Evolutionary conservation across 2,888 invertebrate genomes (phyloP).

Genomic region (Anagyrus pseudococci): DNA sequence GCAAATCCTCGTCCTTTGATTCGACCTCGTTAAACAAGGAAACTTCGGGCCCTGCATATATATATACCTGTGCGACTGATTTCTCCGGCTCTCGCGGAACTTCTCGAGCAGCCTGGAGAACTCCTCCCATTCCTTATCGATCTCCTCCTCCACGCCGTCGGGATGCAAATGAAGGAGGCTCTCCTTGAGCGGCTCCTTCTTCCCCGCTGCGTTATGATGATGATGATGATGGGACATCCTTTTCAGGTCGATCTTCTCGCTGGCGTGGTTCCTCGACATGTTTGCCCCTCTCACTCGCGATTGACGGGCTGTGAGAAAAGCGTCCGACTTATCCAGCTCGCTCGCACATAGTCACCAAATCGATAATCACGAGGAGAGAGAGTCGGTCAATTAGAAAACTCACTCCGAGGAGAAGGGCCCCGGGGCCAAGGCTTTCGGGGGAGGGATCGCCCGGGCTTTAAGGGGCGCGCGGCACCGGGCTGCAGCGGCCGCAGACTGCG

Average conservation of each 20-base stretch:
- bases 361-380: too few species aligned
- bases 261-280: neutral
- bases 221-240: slow-evolving; percentile 32
- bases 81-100: slow-evolving; percentile 57
- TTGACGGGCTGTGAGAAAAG: slow-evolving; percentile 43
- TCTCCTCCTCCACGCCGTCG: slow-evolving; percentile 64
- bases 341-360: too few species aligned
- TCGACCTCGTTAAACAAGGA: too few species aligned
- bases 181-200: slow-evolving; percentile 54
- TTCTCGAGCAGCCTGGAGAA: slow-evolving; percentile 65
- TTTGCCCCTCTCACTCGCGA: slow-evolving; percentile 30
- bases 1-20: too few species aligned
- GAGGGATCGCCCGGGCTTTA: too few species aligned
- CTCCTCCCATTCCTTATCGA: slow-evolving; percentile 70
- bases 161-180: slow-evolving; percentile 54
- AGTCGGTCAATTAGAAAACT: too few species aligned
- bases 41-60: too few species aligned
- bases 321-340: too few species aligned
- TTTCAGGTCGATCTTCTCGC: slow-evolving; percentile 33
- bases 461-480: too few species aligned
- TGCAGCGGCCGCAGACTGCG: too few species aligned
- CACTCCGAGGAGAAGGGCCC: too few species aligned
- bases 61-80: slow-evolving; percentile 56
- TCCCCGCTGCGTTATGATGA: slow-evolving; percentile 40
- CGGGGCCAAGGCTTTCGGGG: too few species aligned